Conservation (phyloP, 2,888 invertebrate genomes). For the Drosophila subsilvestris region DNA sequence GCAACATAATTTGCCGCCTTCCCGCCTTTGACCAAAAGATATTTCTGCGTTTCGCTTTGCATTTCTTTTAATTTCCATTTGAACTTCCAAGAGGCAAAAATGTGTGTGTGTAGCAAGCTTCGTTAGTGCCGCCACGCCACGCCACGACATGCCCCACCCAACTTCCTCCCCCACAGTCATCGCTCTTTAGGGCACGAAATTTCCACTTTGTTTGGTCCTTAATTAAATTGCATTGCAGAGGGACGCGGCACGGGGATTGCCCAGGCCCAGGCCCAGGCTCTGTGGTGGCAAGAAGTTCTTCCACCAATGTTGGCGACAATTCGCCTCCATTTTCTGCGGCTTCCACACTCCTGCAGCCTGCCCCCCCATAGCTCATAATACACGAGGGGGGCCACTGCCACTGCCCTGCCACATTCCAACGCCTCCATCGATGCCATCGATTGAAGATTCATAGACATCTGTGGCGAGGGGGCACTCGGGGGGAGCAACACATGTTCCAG, state of each 20-base stretch:
- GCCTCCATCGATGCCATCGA: constrained; percentile 15
- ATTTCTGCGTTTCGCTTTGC: constrained; percentile 11
- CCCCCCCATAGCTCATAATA: constrained; percentile 61
- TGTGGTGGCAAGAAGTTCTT: constrained; percentile 60
- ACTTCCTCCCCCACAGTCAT: not conserved
- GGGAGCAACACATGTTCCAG: constrained; percentile 24
- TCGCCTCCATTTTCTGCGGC: constrained; percentile 23
- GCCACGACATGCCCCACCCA: not conserved
- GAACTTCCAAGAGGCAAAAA: constrained; percentile 40
- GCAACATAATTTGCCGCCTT: constrained; percentile 74
- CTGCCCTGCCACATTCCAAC: not conserved
- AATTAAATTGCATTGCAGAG: constrained; percentile 73
- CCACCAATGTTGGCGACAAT: constrained; percentile 63
- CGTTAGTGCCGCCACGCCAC: constrained; percentile 60
- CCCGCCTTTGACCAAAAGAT: constrained; percentile 44
- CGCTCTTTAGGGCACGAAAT: constrained; percentile 44
- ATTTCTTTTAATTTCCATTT: constrained; percentile 49
- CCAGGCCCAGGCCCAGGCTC: not conserved
- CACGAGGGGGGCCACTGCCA: constrained; percentile 5
- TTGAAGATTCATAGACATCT: constrained; percentile 21
- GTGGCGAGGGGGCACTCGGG: too few relatives aligned
- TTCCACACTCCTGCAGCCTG: constrained; percentile 2
- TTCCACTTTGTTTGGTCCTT: constrained; percentile 67
- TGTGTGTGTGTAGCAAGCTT: constrained; percentile 58
- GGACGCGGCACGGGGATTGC: not conserved